A percentile compares a stretch with the other conserved stretches of the same genome.
Conservation (phyloP, 92 coral and sea anemone genomes). For the Siderastrea siderea region DNA sequence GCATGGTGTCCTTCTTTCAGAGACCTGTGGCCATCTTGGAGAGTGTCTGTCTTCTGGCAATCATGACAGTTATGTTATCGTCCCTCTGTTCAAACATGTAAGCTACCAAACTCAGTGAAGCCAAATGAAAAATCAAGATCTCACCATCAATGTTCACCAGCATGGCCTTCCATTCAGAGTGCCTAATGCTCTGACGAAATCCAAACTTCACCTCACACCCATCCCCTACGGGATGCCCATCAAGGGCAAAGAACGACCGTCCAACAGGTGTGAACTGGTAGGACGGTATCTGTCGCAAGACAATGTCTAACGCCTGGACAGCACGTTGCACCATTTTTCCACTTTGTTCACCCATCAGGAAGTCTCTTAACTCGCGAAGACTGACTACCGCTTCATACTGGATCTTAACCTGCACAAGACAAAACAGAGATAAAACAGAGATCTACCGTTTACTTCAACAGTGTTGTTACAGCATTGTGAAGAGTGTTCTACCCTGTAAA, state of each 20-base stretch:
- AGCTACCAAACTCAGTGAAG: too few relatives aligned
- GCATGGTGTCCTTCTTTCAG: too few relatives aligned
- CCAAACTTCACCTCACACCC: constrained; percentile 93
- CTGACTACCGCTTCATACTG: constrained; percentile 87
- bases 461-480: too few relatives aligned
- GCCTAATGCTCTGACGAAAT: constrained; percentile 87
- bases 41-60: too few relatives aligned
- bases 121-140: too few relatives aligned
- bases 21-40: too few relatives aligned
- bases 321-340: constrained; percentile 77
- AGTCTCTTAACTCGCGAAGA: constrained; percentile 63
- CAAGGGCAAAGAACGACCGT: constrained; percentile 80
- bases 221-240: constrained; percentile 74
- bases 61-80: too few relatives aligned
- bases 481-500: too few relatives aligned
- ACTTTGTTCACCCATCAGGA: constrained; percentile 40
- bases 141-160: constrained; percentile 89
- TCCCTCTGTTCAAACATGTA: too few relatives aligned
- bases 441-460: too few relatives aligned
- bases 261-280: constrained; percentile 81
- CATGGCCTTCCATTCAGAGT: constrained; percentile 94
- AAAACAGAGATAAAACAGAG: too few relatives aligned
- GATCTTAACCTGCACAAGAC: constrained; percentile 76
- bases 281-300: constrained; percentile 80
- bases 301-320: constrained; percentile 87